Base-by-base conservation (phyloP, 2,888 invertebrate genomes). In the Hydrotaea cyrtoneurina region DNA sequence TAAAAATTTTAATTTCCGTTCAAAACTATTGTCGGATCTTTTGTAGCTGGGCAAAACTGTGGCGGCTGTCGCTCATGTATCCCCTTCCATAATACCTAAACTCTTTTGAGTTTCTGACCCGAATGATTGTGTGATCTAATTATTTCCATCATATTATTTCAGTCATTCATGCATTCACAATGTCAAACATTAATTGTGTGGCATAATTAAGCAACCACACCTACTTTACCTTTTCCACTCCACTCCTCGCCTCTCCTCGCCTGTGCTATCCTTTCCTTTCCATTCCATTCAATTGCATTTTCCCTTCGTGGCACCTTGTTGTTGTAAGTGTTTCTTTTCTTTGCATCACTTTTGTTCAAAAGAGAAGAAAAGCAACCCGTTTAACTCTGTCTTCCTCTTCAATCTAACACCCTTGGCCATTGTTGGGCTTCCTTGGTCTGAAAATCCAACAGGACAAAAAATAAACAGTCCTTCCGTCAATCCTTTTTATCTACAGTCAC, bases 131-230 rank as follows among this genome's bases (percentile, higher is more conserved):
- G 86, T 87, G 85, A 86, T 87, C 83, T 79, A 82, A 85, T 64
- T 77, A 83, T 86, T 81, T 69, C 62, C 75, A 39, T 69, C 71
- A 75, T 69, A 62, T 59, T 69, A 53, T 66, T 69, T 79, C 31
- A 36, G 53, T 71, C 21, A 71, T 78, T 73, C 10, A 10, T 31
- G 55, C 78, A 80, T 87, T 88, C 87, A 76, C 39, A 85, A 87
- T 80, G 86, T 85, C 88, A 81, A 77, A 85, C 88, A 87, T 84
- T 89, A 88, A 87, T 88, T 89, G 89, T 86, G 73, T 86, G 87
- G 86, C 86, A 87, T 90, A 89, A 89, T 90, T 90, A 88, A 87
- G 72, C 84, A 72, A 87, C 82, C 90, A 89, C 90, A 87, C 90
- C 90, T 88, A 88, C 89, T 87, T 84, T 86, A 71, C 86, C 77